A percentile compares a stretch with the other conserved stretches of the same genome.
Conservation (phyloP, 2,113 vertebrate genomes). For the Dicerorhinus sumatrensis region DNA sequence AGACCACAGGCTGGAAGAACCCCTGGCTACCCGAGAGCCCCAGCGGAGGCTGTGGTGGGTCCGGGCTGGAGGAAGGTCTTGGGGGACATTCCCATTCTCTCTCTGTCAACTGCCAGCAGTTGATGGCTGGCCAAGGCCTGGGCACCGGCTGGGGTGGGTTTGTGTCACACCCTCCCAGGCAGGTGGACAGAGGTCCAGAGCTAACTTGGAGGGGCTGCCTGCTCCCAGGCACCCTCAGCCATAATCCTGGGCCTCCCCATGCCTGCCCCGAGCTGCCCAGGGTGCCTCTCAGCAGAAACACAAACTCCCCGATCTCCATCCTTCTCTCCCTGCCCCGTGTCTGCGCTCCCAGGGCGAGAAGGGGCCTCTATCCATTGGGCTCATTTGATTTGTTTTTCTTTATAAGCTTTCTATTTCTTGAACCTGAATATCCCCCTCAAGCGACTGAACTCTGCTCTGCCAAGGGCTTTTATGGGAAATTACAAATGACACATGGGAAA, state of each 20-base stretch:
- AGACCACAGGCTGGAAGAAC: not conserved
- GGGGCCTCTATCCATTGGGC: not conserved
- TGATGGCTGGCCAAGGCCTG: accelerated
- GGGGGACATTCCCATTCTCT: accelerated
- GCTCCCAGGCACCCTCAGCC: not conserved
- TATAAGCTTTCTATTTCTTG: conserved; percentile 25
- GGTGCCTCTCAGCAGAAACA: not conserved
- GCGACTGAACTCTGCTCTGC: not conserved
- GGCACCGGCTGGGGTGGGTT: accelerated
- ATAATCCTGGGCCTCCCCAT: not conserved
- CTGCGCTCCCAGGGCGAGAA: not conserved
- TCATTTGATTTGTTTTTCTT: not conserved
- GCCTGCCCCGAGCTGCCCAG: accelerated
- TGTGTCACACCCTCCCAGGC: no score
- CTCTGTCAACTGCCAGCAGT: no score
- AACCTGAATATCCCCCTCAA: not conserved
- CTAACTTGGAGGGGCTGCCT: not conserved
- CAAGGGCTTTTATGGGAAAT: not conserved
- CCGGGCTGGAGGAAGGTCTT: accelerated
- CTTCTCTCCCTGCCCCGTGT: accelerated
- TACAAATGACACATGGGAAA: not conserved
- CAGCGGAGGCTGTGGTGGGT: accelerated
- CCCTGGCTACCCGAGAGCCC: not conserved
- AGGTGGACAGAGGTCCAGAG: not conserved
- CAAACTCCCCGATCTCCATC: accelerated